phyloP scores from a whole-genome alignment of 2,113 vertebrate genomes.

The Cebus imitator region DNA sequence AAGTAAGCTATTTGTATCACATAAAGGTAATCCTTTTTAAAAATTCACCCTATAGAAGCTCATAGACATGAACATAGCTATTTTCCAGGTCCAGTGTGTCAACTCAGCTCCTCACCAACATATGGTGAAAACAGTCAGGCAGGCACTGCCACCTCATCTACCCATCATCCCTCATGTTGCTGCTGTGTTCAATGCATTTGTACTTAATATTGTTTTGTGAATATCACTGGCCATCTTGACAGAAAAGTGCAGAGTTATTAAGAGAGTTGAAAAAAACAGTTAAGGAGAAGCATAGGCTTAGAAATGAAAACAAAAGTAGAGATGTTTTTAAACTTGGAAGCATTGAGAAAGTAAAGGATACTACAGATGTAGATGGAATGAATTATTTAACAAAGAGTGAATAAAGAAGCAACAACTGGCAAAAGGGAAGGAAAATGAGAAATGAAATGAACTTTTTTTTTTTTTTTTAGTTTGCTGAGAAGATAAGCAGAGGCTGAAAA shows the following conservation, averaged over 20 bases:
- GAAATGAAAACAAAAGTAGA: constrained; percentile 30
- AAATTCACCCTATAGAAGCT: background rate
- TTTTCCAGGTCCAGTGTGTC: background rate
- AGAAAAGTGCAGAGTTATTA: background rate
- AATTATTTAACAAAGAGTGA: constrained; percentile 32
- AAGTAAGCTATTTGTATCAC: background rate
- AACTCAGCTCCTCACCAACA: background rate
- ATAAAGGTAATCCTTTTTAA: constrained; percentile 16
- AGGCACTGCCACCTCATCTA: background rate
- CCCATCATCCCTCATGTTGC: background rate
- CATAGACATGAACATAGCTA: background rate
- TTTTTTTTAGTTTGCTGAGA: background rate
- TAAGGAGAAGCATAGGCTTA: background rate
- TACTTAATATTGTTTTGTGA: background rate
- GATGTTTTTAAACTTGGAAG: constrained; percentile 29
- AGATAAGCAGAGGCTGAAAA: constrained; percentile 17
- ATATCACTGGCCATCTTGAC: background rate
- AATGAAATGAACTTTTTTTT: background rate
- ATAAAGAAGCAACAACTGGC: constrained; percentile 22
- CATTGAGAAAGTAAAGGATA: constrained; percentile 38
- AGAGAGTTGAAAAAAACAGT: background rate
- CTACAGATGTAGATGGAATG: background rate
- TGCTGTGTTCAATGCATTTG: background rate
- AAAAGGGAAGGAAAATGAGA: constrained; percentile 8
- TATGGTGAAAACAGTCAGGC: background rate